phyloP scores from a whole-genome alignment of 2,113 vertebrate species.

The Piaya cayana region DNA sequence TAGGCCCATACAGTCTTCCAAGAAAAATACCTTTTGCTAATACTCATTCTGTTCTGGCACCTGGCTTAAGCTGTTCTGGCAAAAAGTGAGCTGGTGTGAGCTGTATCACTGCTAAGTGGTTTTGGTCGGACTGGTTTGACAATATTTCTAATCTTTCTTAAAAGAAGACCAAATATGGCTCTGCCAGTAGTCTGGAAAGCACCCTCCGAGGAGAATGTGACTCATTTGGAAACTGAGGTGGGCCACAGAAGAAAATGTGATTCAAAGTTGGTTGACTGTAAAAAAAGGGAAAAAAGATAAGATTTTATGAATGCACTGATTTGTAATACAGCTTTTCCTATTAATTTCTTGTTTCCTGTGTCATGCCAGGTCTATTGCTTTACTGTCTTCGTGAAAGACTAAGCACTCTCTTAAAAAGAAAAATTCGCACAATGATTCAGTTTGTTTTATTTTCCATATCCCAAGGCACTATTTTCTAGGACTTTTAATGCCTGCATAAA shows the following conservation, averaged over 20 bases:
- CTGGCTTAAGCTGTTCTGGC: background rate
- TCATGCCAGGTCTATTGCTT: background rate
- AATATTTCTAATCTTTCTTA: constrained; percentile 51
- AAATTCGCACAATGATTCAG: constrained; percentile 1
- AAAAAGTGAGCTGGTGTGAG: constrained; percentile 5
- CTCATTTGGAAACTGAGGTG: constrained; percentile 8
- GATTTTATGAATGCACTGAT: background rate
- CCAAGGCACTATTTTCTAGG: constrained; percentile 29
- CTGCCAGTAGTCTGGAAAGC: constrained; percentile 39
- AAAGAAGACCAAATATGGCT: constrained; percentile 35
- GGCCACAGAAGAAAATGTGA: constrained; percentile 27
- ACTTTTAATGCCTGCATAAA: constrained; percentile 42
- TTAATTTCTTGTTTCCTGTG: background rate
- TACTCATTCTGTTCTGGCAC: constrained; percentile 37
- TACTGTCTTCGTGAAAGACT: background rate
- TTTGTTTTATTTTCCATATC: constrained; percentile 54
- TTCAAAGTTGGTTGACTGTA: background rate
- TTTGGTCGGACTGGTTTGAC: constrained; percentile 53
- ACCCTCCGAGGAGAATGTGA: constrained; percentile 47
- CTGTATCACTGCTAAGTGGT: background rate
- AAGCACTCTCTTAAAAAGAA: constrained; percentile 37
- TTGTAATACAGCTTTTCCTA: background rate
- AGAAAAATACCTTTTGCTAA: constrained; percentile 50
- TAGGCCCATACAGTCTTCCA: background rate
- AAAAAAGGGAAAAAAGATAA: constrained; percentile 43